phyloP scores from a whole-genome alignment of 2,797 vertebrate species.

The Sebastes diaconus region DNA sequence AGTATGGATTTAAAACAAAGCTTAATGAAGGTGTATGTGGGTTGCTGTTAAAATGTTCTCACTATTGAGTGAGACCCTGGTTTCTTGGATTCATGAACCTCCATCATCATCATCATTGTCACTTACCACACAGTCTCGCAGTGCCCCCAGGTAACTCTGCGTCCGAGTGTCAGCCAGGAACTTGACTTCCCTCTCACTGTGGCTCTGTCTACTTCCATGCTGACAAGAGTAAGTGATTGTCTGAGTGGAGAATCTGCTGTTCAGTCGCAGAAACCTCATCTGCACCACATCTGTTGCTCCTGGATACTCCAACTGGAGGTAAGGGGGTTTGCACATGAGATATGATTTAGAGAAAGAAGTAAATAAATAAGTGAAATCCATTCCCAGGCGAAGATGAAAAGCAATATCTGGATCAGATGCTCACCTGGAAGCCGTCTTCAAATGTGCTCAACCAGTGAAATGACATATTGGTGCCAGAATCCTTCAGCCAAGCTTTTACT shows the following conservation, averaged over 20 bases:
- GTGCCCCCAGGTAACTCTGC: slow-evolving; percentile 79
- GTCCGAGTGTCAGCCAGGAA: slow-evolving; percentile 83
- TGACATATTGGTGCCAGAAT: slow-evolving; percentile 62
- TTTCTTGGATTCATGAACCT: background rate
- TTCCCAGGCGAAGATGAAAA: background rate
- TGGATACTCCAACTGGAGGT: slow-evolving; percentile 81
- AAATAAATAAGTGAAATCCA: background rate
- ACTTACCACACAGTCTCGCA: slow-evolving; percentile 83
- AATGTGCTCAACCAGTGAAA: slow-evolving; percentile 86
- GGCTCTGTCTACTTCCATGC: slow-evolving; percentile 40
- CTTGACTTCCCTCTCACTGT: slow-evolving; percentile 72
- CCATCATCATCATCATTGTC: background rate
- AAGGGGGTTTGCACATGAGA: background rate
- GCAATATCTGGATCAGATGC: background rate
- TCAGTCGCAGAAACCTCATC: slow-evolving; percentile 86
- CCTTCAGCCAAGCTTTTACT: slow-evolving; percentile 84
- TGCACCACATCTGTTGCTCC: slow-evolving; percentile 72
- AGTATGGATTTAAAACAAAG: background rate
- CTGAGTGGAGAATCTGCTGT: slow-evolving; percentile 81
- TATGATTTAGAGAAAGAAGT: slow-evolving; percentile 4
- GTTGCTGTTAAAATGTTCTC: background rate
- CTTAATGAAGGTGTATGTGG: background rate
- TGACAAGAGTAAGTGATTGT: slow-evolving; percentile 82
- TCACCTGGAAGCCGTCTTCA: slow-evolving; percentile 80
- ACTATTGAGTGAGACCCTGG: too few species aligned